Base-by-base conservation (phyloP, 2,113 vertebrate genomes). In the Formicarius rufipectus region DNA sequence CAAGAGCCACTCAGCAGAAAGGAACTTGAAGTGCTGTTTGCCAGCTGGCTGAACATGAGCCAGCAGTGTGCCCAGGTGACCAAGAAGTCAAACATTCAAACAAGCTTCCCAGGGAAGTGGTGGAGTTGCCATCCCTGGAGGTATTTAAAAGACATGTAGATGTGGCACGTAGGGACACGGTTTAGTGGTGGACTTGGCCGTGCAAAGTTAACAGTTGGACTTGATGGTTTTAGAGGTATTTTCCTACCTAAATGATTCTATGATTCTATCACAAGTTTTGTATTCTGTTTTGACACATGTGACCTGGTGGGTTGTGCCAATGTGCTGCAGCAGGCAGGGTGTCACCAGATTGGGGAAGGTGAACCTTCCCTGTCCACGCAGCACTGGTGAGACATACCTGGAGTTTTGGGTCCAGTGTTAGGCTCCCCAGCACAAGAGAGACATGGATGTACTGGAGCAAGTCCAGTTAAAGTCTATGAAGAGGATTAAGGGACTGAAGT, bases 311-410 rank as follows among this genome's bases (percentile, higher is more conserved):
- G 18, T 24, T 66, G 31, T 8, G 6, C 27, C 31, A 27, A 3
- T 5, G 55, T 49, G 4, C 64, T 84, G 64, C 7, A 13, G 23
- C 11, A 66, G 60, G 40, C 33, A 47, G 44, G 7, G 10, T 87
- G 69, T 45, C 64, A 42, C 35, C 39, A 55, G 6, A 4, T 2
- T 47, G 68, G 52, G 19, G 15, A 11, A 31, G 47, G 19, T 64
- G 44, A 56, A 64, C 53, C 24, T 62, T 47, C 16, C 50, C 11
- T 42, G 37, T 68, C 24, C 40, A 9, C 17, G 47, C 40, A 47
- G 55, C 40, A 31, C 47, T 60, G 0, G 1, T 27, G 55, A 55
- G n/a, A 55, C 1, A 1, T 31, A 5, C 22, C 11, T 83, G 47
- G 40, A 39, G 63, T 31, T 68, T n/a, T 76, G 78, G 45, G 17